Evolutionary conservation across 2,113 vertebrate species (phyloP).

Genomic region (Datnioides undecimradiatus): DNA sequence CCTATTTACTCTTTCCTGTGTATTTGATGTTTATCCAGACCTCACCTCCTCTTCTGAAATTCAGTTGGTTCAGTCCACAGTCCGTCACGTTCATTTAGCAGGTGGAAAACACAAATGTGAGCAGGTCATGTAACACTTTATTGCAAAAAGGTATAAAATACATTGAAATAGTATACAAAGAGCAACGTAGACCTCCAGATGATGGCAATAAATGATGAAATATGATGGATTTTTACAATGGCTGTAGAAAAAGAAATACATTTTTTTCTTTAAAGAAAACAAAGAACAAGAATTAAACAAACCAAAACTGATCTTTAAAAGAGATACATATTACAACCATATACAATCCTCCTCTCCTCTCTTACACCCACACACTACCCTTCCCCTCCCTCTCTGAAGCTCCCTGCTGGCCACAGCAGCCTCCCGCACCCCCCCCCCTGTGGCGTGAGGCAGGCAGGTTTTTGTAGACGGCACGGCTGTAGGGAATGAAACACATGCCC

Average conservation of each 20-base stretch:
- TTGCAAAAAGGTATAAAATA: constrained; percentile 66
- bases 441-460: constrained; percentile 78
- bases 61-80: neutral
- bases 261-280: neutral
- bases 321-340: constrained; percentile 31
- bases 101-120: neutral
- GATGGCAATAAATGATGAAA: constrained; percentile 38
- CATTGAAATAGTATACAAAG: constrained; percentile 29
- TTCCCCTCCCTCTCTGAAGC: constrained; percentile 75
- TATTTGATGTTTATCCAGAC: neutral
- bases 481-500: constrained; percentile 91
- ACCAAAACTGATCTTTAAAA: neutral
- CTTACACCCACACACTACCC: constrained; percentile 89
- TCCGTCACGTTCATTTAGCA: neutral
- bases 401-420: constrained; percentile 79
- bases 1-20: neutral
- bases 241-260: constrained; percentile 31
- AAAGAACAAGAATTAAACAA: neutral
- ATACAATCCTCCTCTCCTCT: constrained; percentile 6
- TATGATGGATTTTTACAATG: constrained; percentile 61
- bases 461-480: constrained; percentile 91
- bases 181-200: constrained; percentile 3
- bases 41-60: neutral
- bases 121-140: constrained; percentile 50
- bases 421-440: constrained; percentile 33